phyloP scores from a whole-genome alignment of 2,113 vertebrate species.

The Isichthys henryi region DNA sequence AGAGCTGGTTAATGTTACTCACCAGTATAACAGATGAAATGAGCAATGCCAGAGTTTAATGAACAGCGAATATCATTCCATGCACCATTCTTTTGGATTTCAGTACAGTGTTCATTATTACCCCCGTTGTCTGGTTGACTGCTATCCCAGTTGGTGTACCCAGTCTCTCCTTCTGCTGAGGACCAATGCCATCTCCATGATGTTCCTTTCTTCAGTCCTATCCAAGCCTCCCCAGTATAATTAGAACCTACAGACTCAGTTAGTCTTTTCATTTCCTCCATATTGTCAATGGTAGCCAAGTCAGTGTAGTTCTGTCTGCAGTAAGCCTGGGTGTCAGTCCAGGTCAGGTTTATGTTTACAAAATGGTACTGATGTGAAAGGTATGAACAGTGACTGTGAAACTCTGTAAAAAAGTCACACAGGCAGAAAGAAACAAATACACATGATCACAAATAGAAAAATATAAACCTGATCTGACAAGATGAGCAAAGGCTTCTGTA shows the following conservation, averaged over 20 bases:
- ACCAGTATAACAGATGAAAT: not conserved
- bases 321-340: not conserved
- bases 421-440: too few relatives aligned
- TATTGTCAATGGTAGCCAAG: not conserved
- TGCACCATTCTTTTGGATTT: fast-evolving
- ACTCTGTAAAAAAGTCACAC: too few relatives aligned
- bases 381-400: too few relatives aligned
- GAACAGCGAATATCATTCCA: not conserved
- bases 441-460: too few relatives aligned
- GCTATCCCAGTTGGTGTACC: not conserved
- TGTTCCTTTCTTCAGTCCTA: not conserved
- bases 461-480: too few relatives aligned
- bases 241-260: not conserved
- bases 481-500: too few relatives aligned
- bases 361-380: too few relatives aligned
- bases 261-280: slow-evolving; percentile 20
- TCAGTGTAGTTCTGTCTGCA: too few relatives aligned
- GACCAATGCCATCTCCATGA: not conserved
- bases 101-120: not conserved
- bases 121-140: fast-evolving
- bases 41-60: not conserved
- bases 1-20: not conserved
- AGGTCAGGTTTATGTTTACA: not conserved
- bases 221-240: not conserved
- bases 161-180: not conserved